Conservation (phyloP, 2,113 vertebrate species). For the Rhynchomys soricoides region DNA sequence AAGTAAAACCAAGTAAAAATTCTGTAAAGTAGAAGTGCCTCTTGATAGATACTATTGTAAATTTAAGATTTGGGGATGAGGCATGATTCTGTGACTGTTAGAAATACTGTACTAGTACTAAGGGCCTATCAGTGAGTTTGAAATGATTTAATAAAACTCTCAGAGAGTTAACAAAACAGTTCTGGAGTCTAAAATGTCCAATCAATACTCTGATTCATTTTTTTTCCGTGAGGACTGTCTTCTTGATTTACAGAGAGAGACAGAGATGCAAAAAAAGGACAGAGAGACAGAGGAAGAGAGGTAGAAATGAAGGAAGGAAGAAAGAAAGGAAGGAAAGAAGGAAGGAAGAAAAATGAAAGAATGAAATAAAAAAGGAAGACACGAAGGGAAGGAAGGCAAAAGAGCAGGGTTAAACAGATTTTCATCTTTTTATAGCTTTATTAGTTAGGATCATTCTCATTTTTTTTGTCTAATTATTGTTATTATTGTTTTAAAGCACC, state of each 20-base stretch:
- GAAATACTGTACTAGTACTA: not conserved
- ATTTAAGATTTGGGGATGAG: not conserved
- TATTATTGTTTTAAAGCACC: too few relatives aligned
- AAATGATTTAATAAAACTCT: not conserved
- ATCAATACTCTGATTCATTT: too few relatives aligned
- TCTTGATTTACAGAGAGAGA: not conserved
- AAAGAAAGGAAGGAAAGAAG: not conserved
- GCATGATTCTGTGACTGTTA: not conserved
- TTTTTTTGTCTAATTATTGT: too few relatives aligned
- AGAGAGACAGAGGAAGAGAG: too few relatives aligned
- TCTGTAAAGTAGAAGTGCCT: not conserved
- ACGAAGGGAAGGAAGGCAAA: too few relatives aligned
- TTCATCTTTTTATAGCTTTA: not conserved
- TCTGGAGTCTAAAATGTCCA: not conserved
- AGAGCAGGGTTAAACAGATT: not conserved
- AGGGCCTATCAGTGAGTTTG: not conserved
- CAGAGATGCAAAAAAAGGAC: fast-evolving
- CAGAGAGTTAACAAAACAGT: not conserved
- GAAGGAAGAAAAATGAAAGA: not conserved
- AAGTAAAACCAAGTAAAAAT: not conserved
- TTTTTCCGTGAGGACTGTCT: too few relatives aligned
- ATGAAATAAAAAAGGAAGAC: not conserved
- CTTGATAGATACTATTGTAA: not conserved
- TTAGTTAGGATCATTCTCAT: not conserved
- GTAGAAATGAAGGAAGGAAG: too few relatives aligned